These are phyloP conservation scores for Ctenomys sociabilis DNA, from an alignment of 2,113 vertebrate genomes.

Conservation along the genomic window DNA sequence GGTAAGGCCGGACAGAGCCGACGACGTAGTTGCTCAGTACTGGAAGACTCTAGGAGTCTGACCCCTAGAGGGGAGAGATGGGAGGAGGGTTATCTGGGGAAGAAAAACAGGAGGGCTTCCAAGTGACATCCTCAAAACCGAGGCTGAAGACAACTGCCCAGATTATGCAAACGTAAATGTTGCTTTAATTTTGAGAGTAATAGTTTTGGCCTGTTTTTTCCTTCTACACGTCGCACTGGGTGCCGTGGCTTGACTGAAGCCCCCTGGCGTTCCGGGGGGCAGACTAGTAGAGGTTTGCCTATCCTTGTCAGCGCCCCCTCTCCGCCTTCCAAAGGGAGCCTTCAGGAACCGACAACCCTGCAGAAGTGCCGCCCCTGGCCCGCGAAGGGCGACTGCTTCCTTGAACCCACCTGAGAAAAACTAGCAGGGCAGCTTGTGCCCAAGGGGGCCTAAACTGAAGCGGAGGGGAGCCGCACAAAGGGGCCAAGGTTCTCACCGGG, in stretches of 20 bases:
- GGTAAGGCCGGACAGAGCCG: background rate
- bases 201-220: background rate
- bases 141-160: background rate
- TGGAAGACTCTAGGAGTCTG: background rate
- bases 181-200: slow-evolving; percentile 49
- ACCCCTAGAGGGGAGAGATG: background rate
- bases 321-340: background rate
- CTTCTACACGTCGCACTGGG: background rate
- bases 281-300: background rate
- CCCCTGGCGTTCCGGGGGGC: background rate
- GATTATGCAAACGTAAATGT: slow-evolving; percentile 42
- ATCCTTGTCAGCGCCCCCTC: background rate
- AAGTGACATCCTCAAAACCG: slow-evolving; percentile 13
- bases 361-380: background rate
- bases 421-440: background rate
- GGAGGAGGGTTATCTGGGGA: background rate
- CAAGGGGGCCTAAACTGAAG: background rate
- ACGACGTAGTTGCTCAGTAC: background rate
- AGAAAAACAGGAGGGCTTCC: background rate
- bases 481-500: background rate
- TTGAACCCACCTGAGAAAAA: background rate
- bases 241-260: background rate
- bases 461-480: background rate
- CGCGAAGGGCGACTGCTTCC: background rate
- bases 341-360: background rate